Base-by-base conservation (phyloP, 2,888 invertebrate genomes). In the Iselma pallidipennis region DNA sequence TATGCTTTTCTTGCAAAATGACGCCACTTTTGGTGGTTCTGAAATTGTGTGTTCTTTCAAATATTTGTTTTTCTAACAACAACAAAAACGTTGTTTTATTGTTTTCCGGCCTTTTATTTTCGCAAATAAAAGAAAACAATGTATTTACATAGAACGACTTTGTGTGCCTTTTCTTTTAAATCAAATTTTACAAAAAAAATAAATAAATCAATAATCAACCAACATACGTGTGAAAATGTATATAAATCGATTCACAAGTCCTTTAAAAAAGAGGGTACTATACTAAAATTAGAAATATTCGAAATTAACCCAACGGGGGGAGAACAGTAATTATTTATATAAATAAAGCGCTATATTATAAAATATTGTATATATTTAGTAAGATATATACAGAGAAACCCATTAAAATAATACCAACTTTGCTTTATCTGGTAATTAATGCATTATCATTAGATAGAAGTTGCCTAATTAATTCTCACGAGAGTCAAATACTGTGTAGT, bases 341-440 rank as follows among this genome's bases (percentile, higher is more conserved):
- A 5, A 33, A 37, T n/a, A n/a, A 37, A 37, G 37, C 37, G 6
- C 37, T 37, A 37, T 37, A 37, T 16, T 9, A 37, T 37, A 16
- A 37, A 37, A 37, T 16, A 37, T 16, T 37, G 16, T 37, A 16
- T 37, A 37, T 37, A 16, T 37, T 37, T 37, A 37, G 37, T 37
- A 37, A 37, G 16, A 37, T 37, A 16, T 37, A 37, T 37, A 37
- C 19, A 37, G 37, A 7, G 37, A 37, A 37, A 28, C 50, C 49
- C 55, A 55, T 63, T 63, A 58, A 63, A 63, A 63, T 49, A 61
- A 66, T 66, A 65, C 65, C 66, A 60, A 61, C 67, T 59, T 57
- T 62, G 63, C 63, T 71, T 71, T 71, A 71, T 70, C 71, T 70
- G 55, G 65, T 71, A 71, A 72, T 73, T 71, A 73, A 72, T 69